Evolutionary conservation across 2,797 vertebrate genomes (phyloP).

Genomic region (Micromesistius poutassou): DNA sequence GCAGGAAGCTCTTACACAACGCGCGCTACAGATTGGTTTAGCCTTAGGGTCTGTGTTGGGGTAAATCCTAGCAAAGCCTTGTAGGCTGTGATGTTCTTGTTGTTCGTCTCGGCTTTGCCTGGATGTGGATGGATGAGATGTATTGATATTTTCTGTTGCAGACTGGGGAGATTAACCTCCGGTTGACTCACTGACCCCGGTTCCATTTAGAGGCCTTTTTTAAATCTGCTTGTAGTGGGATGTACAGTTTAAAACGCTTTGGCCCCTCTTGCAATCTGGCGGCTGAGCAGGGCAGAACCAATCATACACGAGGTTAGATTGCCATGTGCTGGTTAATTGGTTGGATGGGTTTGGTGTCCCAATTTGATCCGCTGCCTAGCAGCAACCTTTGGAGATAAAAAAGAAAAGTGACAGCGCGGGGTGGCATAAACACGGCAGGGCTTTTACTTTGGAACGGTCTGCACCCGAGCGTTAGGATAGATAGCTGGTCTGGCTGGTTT

Average conservation of each 20-base stretch:
- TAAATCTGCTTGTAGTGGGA: background rate
- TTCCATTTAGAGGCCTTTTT: background rate
- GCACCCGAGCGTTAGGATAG: no score
- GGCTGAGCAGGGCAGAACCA: no score
- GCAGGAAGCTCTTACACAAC: no score
- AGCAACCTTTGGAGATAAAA: background rate
- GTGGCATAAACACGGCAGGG: background rate
- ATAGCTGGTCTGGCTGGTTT: no score
- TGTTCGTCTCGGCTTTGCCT: background rate
- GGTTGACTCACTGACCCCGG: conserved; percentile 5
- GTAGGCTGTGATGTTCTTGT: background rate
- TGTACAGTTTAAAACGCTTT: background rate
- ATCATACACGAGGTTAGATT: no score
- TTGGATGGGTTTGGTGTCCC: no score
- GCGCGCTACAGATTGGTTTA: background rate
- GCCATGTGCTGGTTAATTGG: no score
- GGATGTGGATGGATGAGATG: background rate
- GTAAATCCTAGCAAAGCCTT: background rate
- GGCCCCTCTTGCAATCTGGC: no score
- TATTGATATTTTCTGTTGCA: conserved; percentile 9
- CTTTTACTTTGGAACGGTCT: background rate
- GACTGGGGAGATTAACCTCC: conserved; percentile 45
- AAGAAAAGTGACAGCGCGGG: background rate
- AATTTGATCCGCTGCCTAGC: no score
- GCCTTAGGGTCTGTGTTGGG: background rate